These are phyloP conservation scores for Potamilus streckersoni DNA, from an alignment of 1,140 invertebrate genomes.

Conservation along the genomic window DNA sequence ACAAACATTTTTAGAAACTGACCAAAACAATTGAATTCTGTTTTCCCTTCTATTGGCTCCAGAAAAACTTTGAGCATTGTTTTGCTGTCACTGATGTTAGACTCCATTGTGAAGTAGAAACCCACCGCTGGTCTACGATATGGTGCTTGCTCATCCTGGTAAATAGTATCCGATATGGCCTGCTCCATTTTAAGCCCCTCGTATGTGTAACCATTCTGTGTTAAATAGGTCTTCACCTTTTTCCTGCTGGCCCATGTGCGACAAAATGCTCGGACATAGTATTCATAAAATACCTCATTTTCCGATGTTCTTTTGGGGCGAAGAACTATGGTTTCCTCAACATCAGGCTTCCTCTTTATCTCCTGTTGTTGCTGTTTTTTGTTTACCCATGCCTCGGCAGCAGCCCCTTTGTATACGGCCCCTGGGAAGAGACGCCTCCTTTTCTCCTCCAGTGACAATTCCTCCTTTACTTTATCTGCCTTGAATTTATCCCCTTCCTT, in stretches of 20 bases:
- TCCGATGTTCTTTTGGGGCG: conserved; percentile 10
- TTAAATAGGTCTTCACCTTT: conserved; percentile 27
- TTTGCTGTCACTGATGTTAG: conserved; percentile 9
- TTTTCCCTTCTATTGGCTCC: conserved; percentile 23
- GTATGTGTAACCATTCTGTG: conserved; percentile 17
- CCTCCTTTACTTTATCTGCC: no score
- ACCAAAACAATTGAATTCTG: conserved; percentile 25
- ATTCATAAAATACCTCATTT: conserved; percentile 17
- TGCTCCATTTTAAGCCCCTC: conserved; percentile 25
- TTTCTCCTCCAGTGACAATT: no score
- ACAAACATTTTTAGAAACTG: conserved; percentile 31
- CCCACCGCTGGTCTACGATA: conserved; percentile 18
- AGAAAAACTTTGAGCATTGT: conserved; percentile 13
- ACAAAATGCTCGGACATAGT: conserved; percentile 27
- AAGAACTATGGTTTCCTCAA: conserved; percentile 5
- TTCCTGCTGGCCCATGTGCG: conserved; percentile 34
- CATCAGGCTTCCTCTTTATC: conserved; percentile 5
- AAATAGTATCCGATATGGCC: conserved; percentile 20
- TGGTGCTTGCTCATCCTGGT: conserved; percentile 27
- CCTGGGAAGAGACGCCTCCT: no score
- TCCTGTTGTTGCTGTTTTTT: no score
- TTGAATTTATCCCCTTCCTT: no score
- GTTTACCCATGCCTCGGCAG: no score
- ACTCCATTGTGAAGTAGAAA: conserved; percentile 26
- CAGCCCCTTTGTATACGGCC: no score